Conservation (phyloP, 2,797 vertebrate genomes). For the Falco berigora region DNA sequence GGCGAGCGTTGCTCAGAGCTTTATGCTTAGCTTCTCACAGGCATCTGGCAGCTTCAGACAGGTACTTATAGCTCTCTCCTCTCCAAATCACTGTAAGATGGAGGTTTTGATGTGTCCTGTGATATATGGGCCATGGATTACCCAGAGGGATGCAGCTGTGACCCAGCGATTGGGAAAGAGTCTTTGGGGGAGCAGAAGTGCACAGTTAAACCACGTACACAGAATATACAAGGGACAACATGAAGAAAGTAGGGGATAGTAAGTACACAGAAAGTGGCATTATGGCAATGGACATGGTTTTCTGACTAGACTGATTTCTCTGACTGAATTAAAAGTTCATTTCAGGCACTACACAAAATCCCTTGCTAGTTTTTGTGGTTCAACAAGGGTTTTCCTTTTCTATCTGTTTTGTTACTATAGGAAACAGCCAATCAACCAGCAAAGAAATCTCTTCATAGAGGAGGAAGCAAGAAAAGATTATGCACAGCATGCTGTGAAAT, state of each 20-base stretch:
- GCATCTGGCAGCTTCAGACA: neutral
- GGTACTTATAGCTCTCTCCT: neutral
- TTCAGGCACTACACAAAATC: neutral
- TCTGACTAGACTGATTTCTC: neutral
- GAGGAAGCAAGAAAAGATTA: neutral
- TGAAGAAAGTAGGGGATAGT: neutral
- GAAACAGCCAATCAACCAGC: neutral
- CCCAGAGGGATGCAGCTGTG: neutral
- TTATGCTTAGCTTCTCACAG: neutral
- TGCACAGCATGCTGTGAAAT: neutral
- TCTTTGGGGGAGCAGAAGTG: neutral
- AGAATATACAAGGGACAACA: neutral
- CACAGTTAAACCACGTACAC: neutral
- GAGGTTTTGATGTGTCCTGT: neutral
- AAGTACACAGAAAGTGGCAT: neutral
- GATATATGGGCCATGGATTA: neutral
- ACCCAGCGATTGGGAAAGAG: neutral
- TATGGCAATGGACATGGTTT: neutral
- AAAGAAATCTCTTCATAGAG: neutral
- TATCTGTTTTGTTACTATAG: slow-evolving; percentile 12
- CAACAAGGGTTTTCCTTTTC: neutral
- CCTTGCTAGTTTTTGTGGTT: neutral
- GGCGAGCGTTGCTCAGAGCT: neutral
- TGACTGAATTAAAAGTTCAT: neutral
- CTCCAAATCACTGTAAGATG: neutral